A percentile compares a stretch with the other conserved stretches of the same genome.
These are phyloP conservation scores for Chaetops frenatus DNA, from an alignment of 2,113 vertebrate species.

Conservation along the genomic window DNA sequence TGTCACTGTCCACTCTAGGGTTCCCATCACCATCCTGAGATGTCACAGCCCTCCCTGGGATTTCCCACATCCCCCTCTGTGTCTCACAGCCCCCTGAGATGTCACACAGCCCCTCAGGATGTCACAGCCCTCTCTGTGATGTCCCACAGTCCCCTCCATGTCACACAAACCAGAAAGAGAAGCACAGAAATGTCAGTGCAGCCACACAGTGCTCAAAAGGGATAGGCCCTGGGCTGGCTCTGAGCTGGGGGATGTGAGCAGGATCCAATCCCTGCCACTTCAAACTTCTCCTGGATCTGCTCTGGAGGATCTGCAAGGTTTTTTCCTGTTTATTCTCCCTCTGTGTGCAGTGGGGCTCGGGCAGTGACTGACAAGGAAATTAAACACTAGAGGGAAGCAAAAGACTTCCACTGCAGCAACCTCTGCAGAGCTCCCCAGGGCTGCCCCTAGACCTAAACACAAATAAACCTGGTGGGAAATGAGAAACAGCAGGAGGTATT, in stretches of 20 bases:
- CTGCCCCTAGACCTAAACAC: neutral
- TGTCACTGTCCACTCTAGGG: no score
- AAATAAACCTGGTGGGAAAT: neutral
- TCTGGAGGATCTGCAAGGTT: neutral
- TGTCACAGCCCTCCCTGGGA: no score
- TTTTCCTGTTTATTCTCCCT: neutral
- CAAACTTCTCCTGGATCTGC: neutral
- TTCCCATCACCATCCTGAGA: no score
- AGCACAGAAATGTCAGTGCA: neutral
- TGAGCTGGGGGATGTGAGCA: neutral
- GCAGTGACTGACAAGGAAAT: neutral
- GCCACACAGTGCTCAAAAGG: neutral
- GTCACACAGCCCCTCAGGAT: no score
- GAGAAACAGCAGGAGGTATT: neutral
- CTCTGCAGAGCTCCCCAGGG: neutral
- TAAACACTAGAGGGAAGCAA: slow-evolving; percentile 54
- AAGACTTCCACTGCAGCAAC: neutral
- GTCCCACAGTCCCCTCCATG: no score
- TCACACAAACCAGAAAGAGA: neutral
- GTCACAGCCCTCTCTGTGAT: no score
- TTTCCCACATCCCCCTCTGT: no score
- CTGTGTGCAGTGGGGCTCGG: accelerated
- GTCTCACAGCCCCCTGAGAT: no score
- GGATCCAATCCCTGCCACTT: neutral
- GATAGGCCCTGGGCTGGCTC: neutral